Base-by-base conservation (phyloP, 2,888 invertebrate genomes). In the Cosmia trapezina region DNA sequence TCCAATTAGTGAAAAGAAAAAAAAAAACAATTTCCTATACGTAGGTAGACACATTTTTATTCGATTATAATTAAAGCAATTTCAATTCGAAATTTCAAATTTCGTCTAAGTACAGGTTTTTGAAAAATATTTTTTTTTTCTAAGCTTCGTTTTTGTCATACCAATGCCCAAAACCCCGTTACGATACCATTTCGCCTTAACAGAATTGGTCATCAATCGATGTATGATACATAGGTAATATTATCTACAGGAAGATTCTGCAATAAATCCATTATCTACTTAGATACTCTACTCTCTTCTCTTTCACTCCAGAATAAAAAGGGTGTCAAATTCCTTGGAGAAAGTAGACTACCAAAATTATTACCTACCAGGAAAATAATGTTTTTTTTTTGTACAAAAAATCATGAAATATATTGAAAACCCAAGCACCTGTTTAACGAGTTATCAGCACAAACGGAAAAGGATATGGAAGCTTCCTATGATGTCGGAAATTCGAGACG, bases 401-500 rank as follows among this genome's bases (percentile, higher is more conserved):
- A 19, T 12, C 14, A 76, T 47, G 8, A n/a, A 56, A 78, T 62
- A 64, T 61, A 69, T 54, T 59, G 33, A 56, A 70, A n/a, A 67
- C 22, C n/a, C 19, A 53, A 69, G 19, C 47, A 54, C 51, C 22
- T 53, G 22, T 60, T 51, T 61, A 76, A 69, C 66, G 62, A 70
- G 62, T 73, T 59, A 51, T 72, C 67, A 59, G 69, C 51, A 60
- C 51, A 45, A 60, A 66, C 67, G 75, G 66, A 63, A 75, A 66
- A 45, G 76, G 67, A 80, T 85, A 80, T 80, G 64, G 61, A 47
- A 51, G 51, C 75, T 73, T 68, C 76, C 69, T 73, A 77, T 70
- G 76, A 64, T 41, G 75, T 43, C 83, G 81, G 76, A 78, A 83
- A 83, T 71, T 74, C 64, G 59, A 70, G 61, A 53, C 57, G 68